Percentiles rank a stretch among this genome's conserved stretches.
Conservation (phyloP, 2,888 invertebrate species). For the Chloroclysta siterata region DNA sequence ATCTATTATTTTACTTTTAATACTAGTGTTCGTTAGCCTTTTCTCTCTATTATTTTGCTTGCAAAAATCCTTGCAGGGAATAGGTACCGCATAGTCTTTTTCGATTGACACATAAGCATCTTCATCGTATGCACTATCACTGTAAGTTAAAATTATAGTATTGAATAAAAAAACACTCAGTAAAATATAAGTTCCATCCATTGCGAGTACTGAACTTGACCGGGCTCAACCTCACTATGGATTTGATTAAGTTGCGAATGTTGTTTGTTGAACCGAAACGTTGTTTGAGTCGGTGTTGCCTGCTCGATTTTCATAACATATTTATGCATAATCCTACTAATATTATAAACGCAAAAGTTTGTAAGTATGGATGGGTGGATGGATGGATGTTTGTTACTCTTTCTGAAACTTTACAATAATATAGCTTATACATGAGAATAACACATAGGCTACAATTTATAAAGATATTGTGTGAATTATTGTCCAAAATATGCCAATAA, state of each 20-base stretch:
- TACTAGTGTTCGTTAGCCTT: slow-evolving; percentile 38
- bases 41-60: slow-evolving; percentile 47
- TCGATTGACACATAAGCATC: slow-evolving; percentile 46
- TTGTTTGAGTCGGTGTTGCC: slow-evolving; percentile 33
- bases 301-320: neutral
- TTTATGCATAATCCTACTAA: too few species aligned
- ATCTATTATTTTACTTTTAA: slow-evolving; percentile 64
- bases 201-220: slow-evolving; percentile 46
- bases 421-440: too few species aligned
- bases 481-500: too few species aligned
- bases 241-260: slow-evolving; percentile 9
- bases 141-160: slow-evolving; percentile 29
- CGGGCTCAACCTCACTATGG: slow-evolving; percentile 45
- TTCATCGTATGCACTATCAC: slow-evolving; percentile 40
- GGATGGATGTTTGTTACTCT: too few species aligned
- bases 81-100: slow-evolving; percentile 55
- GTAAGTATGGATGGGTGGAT: too few species aligned
- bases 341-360: too few species aligned
- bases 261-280: neutral
- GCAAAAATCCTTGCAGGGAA: slow-evolving; percentile 52
- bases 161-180: slow-evolving; percentile 29
- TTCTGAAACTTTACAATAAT: too few species aligned
- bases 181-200: slow-evolving; percentile 29
- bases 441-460: too few species aligned
- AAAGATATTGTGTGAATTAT: too few species aligned